phyloP scores from a whole-genome alignment of 2,888 invertebrate species.

The Ophion costatus region DNA sequence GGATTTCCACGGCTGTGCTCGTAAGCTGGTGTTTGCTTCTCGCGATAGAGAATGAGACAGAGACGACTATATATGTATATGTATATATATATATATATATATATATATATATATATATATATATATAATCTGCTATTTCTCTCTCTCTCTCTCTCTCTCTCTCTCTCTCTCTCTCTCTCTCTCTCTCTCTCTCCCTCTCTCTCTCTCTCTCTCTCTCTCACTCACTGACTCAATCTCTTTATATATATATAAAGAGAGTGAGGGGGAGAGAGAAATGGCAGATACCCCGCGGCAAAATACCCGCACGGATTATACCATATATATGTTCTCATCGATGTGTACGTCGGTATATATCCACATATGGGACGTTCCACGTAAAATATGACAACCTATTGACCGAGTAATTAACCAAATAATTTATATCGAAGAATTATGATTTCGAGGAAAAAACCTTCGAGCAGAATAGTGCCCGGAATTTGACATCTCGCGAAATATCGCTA shows the following conservation, averaged over 20 bases:
- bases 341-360: not conserved
- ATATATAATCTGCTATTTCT: too few species aligned
- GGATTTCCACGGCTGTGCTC: slow-evolving; percentile 59
- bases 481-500: too few species aligned
- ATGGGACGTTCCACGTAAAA: slow-evolving; percentile 9
- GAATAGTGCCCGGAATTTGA: not conserved
- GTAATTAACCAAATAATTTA: not conserved
- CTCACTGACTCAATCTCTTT: too few species aligned
- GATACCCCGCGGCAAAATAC: slow-evolving; percentile 57
- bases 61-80: not conserved
- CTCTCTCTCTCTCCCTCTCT: too few species aligned
- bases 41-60: slow-evolving; percentile 47
- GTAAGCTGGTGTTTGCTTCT: slow-evolving; percentile 25
- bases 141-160: too few species aligned
- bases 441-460: not conserved
- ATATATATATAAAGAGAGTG: not conserved
- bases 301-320: slow-evolving; percentile 70
- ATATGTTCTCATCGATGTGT: not conserved
- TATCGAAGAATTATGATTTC: not conserved
- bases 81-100: not conserved
- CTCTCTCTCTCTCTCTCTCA: too few species aligned
- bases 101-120: too few species aligned
- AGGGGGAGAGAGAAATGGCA: slow-evolving; percentile 25
- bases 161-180: too few species aligned
- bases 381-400: too few species aligned